Percentiles rank a stretch among this genome's conserved stretches.
Evolutionary conservation across 1,140 invertebrate genomes (phyloP).

Genomic region (Leptoteleia sp.): DNA sequence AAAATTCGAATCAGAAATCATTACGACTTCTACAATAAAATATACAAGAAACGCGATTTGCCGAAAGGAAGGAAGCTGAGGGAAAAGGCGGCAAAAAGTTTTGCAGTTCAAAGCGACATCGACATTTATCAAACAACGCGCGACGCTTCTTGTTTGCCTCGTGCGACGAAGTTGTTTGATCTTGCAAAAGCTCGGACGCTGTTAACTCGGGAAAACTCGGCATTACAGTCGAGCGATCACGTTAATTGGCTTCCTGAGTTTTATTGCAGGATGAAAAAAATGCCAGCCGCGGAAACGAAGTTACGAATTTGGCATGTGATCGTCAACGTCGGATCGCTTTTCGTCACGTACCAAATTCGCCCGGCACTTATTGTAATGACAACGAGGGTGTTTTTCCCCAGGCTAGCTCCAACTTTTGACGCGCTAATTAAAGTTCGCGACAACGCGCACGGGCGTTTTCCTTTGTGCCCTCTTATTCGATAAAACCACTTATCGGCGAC

Average conservation of each 20-base stretch:
- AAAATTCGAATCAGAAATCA: slow-evolving; percentile 4
- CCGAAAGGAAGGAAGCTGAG: not conserved
- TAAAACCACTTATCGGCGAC: slow-evolving; percentile 37
- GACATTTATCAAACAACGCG: slow-evolving; percentile 35
- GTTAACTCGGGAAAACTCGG: slow-evolving; percentile 38
- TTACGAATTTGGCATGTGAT: slow-evolving; percentile 36
- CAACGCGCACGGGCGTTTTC: slow-evolving; percentile 25
- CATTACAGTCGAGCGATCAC: slow-evolving; percentile 37
- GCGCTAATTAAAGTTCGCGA: slow-evolving; percentile 19
- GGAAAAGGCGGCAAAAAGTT: too few species aligned
- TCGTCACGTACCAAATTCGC: slow-evolving; percentile 17
- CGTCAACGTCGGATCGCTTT: slow-evolving; percentile 25
- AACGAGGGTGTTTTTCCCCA: slow-evolving; percentile 6
- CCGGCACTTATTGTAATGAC: slow-evolving; percentile 19
- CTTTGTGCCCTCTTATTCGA: slow-evolving; percentile 39
- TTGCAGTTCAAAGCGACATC: slow-evolving; percentile 22
- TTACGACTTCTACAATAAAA: slow-evolving; percentile 24
- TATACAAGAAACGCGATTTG: too few species aligned
- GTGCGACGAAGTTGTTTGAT: slow-evolving; percentile 35
- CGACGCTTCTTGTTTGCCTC: not conserved
- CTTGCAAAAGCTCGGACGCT: slow-evolving; percentile 41
- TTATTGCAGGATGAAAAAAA: slow-evolving; percentile 28
- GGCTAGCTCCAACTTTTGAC: slow-evolving; percentile 4
- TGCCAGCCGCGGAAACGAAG: slow-evolving; percentile 15
- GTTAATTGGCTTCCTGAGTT: slow-evolving; percentile 52